Evolutionary conservation across 2,113 vertebrate species (phyloP), one percentile per base, ranked within the genome.

Genomic region (Craseonycteris thonglongyai): DNA sequence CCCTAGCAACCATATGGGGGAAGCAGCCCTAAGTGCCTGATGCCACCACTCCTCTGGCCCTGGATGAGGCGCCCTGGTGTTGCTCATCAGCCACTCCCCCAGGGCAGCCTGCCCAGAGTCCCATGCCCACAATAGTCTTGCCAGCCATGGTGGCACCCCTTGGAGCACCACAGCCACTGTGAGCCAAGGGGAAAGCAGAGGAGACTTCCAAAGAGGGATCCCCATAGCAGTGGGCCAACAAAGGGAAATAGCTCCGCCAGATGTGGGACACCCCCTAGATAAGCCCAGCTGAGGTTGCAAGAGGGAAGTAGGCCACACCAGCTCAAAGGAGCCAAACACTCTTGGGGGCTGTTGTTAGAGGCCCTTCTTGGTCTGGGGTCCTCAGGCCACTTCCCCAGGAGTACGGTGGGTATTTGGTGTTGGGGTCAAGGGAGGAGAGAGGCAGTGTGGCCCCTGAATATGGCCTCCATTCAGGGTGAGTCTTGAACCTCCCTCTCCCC

Each of bases 221-320:
- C 26, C 33, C 14, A 2, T 0, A 19, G 65, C 80, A 58, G 7
- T 11, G 16, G 45, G 24, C 35, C 2, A 26, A 40, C 3, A 82
- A 65, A 68, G 42, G 66, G 28, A 87, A 58, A 35, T 0, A 19
- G 10, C 40, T 38, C 47, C 26, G 21, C n/a, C 51, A 40, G 56
- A 38, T 1, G 1, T 15, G 19, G 28, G 26, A 26, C 9, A 19
- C 42, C 26, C 54, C 4, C n/a, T 1, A 61, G 58, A 54, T 0
- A 51, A 75, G 51, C 13, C 47, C 47, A 19, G 51, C 38, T 35
- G 78, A 12, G 42, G 15, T 14, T 40, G 47, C 72, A 33, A 28
- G n/a, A 65, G 80, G 22, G 51, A 69, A 51, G 51, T 18, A 47
- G 16, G 38, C 42, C 40, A 14, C n/a, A 26, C 33, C 16, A 66